phyloP scores from a whole-genome alignment of 2,797 vertebrate genomes.

The Argentina silus region DNA sequence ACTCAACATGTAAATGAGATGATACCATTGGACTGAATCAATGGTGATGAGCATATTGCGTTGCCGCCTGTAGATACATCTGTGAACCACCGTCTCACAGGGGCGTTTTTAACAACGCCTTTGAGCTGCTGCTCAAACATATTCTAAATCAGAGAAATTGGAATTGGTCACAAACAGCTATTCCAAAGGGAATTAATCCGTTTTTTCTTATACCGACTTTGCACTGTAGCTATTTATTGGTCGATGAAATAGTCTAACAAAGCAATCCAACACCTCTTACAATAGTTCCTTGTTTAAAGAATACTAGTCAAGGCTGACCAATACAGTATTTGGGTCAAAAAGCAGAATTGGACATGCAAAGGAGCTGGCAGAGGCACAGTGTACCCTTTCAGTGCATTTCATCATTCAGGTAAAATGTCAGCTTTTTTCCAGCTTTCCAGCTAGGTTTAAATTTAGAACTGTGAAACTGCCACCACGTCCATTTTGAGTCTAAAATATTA shows the following conservation, averaged over 20 bases:
- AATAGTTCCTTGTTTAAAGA: not conserved
- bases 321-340: not conserved
- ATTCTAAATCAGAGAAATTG: not conserved
- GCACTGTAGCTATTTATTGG: not conserved
- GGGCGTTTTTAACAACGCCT: not conserved
- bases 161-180: not conserved
- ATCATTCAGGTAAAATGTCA: not conserved
- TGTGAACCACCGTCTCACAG: not conserved
- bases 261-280: not conserved
- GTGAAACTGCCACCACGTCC: not conserved
- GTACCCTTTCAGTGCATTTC: not conserved
- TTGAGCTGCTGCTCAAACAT: not conserved
- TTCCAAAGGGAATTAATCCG: not conserved
- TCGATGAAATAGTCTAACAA: not conserved
- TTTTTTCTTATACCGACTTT: not conserved
- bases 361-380: not conserved
- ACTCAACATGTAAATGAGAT: constrained; percentile 1
- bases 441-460: not conserved
- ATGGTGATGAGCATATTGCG: not conserved
- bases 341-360: not conserved
- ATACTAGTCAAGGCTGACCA: not conserved
- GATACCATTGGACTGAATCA: not conserved
- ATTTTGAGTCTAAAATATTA: constrained; percentile 6
- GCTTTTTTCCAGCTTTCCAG: not conserved
- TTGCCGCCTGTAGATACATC: not conserved